phyloP scores from a whole-genome alignment of 2,113 vertebrate species.

The Caretta caretta region DNA sequence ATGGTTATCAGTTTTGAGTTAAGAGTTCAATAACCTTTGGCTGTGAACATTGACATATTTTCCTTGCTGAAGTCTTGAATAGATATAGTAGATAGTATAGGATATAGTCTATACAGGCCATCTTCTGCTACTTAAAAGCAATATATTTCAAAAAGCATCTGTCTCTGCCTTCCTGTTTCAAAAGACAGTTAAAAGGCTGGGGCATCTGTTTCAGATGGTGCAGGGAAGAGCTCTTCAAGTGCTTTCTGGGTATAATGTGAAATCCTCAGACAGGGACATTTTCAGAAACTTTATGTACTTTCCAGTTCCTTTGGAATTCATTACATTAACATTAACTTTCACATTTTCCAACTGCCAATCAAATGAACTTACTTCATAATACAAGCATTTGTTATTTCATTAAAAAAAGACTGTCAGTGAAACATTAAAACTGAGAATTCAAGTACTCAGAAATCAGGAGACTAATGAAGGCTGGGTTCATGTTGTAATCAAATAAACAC shows the following conservation, averaged over 20 bases:
- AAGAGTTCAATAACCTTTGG: conserved; percentile 11
- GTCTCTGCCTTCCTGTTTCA: not conserved
- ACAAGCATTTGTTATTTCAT: not conserved
- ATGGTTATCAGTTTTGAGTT: not conserved
- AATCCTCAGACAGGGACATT: not conserved
- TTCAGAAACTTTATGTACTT: not conserved
- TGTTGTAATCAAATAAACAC: rapidly evolving
- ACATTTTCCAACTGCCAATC: not conserved
- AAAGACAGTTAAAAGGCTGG: not conserved
- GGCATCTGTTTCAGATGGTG: not conserved
- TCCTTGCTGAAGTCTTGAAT: not conserved
- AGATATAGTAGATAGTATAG: not conserved
- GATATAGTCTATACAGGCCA: not conserved
- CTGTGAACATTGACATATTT: not conserved
- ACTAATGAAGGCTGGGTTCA: not conserved
- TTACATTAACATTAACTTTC: not conserved
- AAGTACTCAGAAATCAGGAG: not conserved
- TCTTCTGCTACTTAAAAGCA: not conserved
- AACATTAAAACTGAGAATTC: not conserved
- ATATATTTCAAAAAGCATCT: not conserved
- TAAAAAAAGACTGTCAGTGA: not conserved
- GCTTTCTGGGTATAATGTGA: not conserved
- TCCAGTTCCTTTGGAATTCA: not conserved
- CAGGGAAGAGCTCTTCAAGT: not conserved
- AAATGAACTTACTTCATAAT: not conserved